A percentile compares a stretch with the other conserved stretches of the same genome.
Conservation (phyloP, 2,113 vertebrate species). For the Saccopteryx bilineata region DNA sequence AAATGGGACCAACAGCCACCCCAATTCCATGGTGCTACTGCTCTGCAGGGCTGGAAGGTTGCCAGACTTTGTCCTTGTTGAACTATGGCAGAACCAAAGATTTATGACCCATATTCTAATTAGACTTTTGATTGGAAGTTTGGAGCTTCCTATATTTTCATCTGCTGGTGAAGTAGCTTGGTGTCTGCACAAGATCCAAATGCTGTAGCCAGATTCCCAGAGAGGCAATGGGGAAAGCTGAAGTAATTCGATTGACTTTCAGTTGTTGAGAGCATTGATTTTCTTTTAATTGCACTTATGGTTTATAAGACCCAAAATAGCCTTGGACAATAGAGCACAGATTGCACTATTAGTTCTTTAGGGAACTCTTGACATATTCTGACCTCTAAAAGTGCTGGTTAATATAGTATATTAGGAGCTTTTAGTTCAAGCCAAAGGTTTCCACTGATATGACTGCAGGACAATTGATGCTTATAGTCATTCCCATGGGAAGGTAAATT, state of each 20-base stretch:
- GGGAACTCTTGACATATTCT: slow-evolving; percentile 32
- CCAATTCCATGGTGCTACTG: neutral
- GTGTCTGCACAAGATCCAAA: slow-evolving; percentile 58
- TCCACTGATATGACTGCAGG: neutral
- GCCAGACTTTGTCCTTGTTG: neutral
- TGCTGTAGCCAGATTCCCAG: slow-evolving; percentile 53
- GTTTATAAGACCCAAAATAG: slow-evolving; percentile 67
- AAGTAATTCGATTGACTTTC: slow-evolving; percentile 65
- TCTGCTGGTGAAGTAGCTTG: slow-evolving; percentile 67
- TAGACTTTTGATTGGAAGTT: slow-evolving; percentile 57
- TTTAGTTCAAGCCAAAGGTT: slow-evolving; percentile 48
- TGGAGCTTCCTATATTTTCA: slow-evolving; percentile 9
- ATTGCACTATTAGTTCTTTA: slow-evolving; percentile 42
- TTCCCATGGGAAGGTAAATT: neutral
- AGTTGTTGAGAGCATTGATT: slow-evolving; percentile 72
- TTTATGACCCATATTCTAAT: slow-evolving; percentile 67
- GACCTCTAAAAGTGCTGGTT: slow-evolving; percentile 38
- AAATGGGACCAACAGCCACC: neutral
- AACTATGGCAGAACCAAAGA: slow-evolving; percentile 42
- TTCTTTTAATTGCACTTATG: slow-evolving; percentile 69
- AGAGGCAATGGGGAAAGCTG: slow-evolving; percentile 52
- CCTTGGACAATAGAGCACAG: slow-evolving; percentile 7
- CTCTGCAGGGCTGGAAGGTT: neutral
- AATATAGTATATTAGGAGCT: slow-evolving; percentile 23
- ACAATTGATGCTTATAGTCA: neutral